Percentiles rank a stretch among this genome's conserved stretches.
Conservation (phyloP, 2,797 vertebrate species). For the Lacerta bilineata region DNA sequence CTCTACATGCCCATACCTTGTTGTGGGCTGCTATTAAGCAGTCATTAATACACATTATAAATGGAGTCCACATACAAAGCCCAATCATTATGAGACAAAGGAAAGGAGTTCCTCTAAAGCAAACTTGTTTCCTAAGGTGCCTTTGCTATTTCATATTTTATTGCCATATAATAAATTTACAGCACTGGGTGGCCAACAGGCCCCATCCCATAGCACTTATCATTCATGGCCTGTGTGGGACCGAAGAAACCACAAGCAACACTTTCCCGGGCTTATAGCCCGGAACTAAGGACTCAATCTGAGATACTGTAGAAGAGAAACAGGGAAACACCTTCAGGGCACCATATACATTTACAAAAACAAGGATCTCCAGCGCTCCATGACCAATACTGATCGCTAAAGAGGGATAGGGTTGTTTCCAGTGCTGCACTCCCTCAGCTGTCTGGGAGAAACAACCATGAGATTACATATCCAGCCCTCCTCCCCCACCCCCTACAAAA, state of each 20-base stretch:
- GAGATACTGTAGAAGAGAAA: constrained; percentile 66
- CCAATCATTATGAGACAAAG: constrained; percentile 29
- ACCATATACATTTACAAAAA: constrained; percentile 70
- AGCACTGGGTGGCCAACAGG: constrained; percentile 60
- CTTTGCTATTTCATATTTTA: constrained; percentile 69
- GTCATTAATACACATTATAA: constrained; percentile 4
- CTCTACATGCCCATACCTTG: neutral
- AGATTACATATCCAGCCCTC: constrained; percentile 23
- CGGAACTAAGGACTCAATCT: constrained; percentile 63
- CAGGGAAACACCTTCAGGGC: constrained; percentile 67
- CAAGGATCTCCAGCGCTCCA: constrained; percentile 60
- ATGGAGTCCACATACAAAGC: neutral
- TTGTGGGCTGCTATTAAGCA: constrained; percentile 19
- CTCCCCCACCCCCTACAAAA: neutral
- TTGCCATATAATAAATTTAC: constrained; percentile 72
- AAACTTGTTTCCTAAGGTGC: constrained; percentile 66
- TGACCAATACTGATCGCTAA: constrained; percentile 64
- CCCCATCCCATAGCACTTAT: constrained; percentile 64
- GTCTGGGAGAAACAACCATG: constrained; percentile 27
- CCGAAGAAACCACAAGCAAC: constrained; percentile 50
- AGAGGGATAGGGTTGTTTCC: constrained; percentile 44
- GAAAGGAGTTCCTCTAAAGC: constrained; percentile 54
- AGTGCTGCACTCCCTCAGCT: neutral
- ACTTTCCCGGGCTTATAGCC: constrained; percentile 56
- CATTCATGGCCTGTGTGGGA: constrained; percentile 49